Evolutionary conservation across 2,113 vertebrate genomes (phyloP).

Genomic region (Elephantulus edwardii): DNA sequence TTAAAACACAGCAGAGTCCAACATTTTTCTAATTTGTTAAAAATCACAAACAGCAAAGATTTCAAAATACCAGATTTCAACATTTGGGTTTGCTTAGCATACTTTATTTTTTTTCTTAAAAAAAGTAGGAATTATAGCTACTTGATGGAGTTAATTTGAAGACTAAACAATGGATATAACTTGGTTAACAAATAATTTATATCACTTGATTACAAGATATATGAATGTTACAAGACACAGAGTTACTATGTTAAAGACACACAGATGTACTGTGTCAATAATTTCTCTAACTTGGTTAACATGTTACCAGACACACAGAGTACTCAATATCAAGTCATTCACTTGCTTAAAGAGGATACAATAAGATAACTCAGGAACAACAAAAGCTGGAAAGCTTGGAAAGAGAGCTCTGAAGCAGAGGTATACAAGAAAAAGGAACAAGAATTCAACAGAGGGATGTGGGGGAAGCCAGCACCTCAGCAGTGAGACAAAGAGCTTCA

Average conservation of each 20-base stretch:
- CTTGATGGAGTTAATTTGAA: background rate
- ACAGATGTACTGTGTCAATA: no score
- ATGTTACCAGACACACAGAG: background rate
- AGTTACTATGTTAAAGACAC: no score
- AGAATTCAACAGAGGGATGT: background rate
- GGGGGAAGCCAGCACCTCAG: background rate
- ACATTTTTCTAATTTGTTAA: constrained; percentile 14
- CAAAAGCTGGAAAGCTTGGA: background rate
- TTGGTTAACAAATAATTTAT: background rate
- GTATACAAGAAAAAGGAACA: background rate
- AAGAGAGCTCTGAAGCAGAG: background rate
- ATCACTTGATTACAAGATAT: background rate
- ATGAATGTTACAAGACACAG: background rate
- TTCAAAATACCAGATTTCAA: constrained; percentile 6
- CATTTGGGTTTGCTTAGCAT: constrained; percentile 13
- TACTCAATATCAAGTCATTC: constrained; percentile 18
- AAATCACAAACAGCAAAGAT: background rate
- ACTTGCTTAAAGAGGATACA: constrained; percentile 23
- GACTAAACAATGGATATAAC: background rate
- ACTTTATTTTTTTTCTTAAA: constrained; percentile 4
- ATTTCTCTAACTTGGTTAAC: background rate
- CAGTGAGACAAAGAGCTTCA: background rate
- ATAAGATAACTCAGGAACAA: background rate
- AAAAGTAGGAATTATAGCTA: background rate
- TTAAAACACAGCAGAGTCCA: background rate